Conservation (phyloP, 1,140 invertebrate species). For the Lepeophtheirus salmonis region DNA sequence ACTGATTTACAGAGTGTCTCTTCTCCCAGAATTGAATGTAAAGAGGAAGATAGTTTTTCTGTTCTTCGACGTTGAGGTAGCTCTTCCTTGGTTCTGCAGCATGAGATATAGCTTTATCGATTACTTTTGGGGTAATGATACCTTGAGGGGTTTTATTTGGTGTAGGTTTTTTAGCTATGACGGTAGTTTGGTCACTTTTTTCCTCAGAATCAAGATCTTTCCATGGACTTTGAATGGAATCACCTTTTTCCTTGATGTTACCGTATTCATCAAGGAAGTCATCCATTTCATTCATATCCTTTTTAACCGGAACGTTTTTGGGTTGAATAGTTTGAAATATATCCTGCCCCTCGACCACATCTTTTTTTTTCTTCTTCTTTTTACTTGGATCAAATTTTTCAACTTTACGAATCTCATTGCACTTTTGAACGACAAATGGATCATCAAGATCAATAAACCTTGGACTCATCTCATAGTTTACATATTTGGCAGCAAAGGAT, state of each 20-base stretch:
- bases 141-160: not conserved
- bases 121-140: not conserved
- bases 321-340: not conserved
- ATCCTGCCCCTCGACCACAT: not conserved
- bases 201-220: not conserved
- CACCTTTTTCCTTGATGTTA: not conserved
- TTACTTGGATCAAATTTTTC: not conserved
- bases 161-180: not conserved
- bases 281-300: not conserved
- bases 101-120: no score
- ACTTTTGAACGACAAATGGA: conserved; percentile 3
- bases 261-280: conserved; percentile 3
- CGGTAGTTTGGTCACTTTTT: not conserved
- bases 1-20: not conserved
- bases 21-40: not conserved
- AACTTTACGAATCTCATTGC: no score
- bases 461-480: not conserved
- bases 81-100: not conserved
- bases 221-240: not conserved
- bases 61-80: not conserved
- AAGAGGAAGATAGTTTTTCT: not conserved
- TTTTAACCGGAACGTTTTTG: not conserved
- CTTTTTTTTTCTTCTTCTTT: not conserved
- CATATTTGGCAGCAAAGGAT: not conserved
- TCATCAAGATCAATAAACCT: not conserved